These are phyloP conservation scores for Tragelaphus strepsiceros DNA, from an alignment of 2,113 vertebrate genomes.

Conservation along the genomic window DNA sequence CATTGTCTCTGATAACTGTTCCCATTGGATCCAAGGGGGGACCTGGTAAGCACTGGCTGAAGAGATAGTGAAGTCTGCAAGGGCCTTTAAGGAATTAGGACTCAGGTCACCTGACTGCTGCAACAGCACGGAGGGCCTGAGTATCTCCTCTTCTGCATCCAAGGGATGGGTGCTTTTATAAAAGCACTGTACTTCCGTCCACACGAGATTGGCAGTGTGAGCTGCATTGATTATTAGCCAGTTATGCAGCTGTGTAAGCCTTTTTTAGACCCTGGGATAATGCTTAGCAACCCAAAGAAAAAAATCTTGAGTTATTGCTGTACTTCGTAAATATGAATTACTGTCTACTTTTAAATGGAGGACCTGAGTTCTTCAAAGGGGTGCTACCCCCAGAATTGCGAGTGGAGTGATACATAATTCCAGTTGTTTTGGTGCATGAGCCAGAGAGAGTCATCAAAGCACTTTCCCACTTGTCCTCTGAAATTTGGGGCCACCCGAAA, in stretches of 20 bases:
- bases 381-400: neutral
- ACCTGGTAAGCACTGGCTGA: neutral
- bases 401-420: neutral
- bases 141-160: neutral
- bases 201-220: neutral
- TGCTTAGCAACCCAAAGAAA: constrained; percentile 2
- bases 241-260: neutral
- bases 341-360: neutral
- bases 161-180: neutral
- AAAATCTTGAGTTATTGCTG: neutral
- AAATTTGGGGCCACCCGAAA: neutral
- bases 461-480: neutral
- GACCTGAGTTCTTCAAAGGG: neutral
- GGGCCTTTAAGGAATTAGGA: neutral
- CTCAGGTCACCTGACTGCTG: neutral
- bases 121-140: neutral
- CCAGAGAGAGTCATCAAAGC: neutral
- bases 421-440: neutral
- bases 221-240: neutral
- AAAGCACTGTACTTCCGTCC: neutral
- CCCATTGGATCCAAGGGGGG: neutral
- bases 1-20: neutral
- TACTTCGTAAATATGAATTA: neutral
- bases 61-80: neutral
- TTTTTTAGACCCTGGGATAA: neutral